Conservation (phyloP, 2,888 invertebrate genomes). For the Lissonota sp. region DNA sequence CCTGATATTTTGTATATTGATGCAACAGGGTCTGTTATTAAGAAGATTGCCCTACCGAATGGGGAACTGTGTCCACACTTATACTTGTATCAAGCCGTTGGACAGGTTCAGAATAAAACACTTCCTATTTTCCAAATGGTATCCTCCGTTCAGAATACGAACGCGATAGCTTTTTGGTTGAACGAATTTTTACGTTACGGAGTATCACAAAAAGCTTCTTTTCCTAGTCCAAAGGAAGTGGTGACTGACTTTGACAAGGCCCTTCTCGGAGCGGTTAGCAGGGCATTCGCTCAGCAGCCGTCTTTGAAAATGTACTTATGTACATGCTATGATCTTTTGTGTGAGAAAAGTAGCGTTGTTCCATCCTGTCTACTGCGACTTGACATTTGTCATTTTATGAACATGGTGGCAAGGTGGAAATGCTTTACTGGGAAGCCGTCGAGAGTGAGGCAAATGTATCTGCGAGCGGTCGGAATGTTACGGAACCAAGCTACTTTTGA, state of each 20-base stretch:
- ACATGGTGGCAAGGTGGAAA: constrained; percentile 51
- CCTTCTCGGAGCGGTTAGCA: constrained; percentile 45
- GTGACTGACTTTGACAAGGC: constrained; percentile 62
- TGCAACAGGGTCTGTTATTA: constrained; percentile 54
- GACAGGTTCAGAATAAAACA: constrained; percentile 42
- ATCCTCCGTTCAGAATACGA: constrained; percentile 56
- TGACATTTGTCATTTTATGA: constrained; percentile 49
- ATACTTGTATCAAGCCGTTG: constrained; percentile 62
- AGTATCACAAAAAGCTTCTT: constrained; percentile 40
- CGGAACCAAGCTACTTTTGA: too few species aligned
- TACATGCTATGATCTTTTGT: constrained; percentile 24
- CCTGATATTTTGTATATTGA: constrained; percentile 45
- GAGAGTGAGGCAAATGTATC: too few species aligned
- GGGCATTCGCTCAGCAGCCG: constrained; percentile 34
- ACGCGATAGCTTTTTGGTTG: constrained; percentile 57
- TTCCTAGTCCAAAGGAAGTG: constrained; percentile 58
- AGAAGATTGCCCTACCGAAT: constrained; percentile 52
- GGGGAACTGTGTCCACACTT: constrained; percentile 57
- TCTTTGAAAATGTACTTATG: constrained; percentile 30
- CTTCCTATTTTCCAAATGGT: constrained; percentile 63
- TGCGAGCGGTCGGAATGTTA: too few species aligned
- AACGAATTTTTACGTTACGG: constrained; percentile 59
- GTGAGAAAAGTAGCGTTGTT: constrained; percentile 8
- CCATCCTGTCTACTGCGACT: constrained; percentile 47
- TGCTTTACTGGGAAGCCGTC: too few species aligned